A percentile compares a stretch with the other conserved stretches of the same genome.
Conservation (phyloP, 2,113 vertebrate species). For the Sus scrofa region T2T-Sscrofa CM000820.6:48797501-48798000, state of each 20-base stretch:
- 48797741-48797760: background rate
- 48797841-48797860: background rate
- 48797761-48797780: background rate
- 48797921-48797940: background rate
- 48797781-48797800: background rate
- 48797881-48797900: background rate
- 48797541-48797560: background rate
- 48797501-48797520: background rate
- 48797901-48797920: background rate
- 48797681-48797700: background rate
- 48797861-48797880: background rate
- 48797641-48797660: background rate
- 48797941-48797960: background rate
- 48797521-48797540: background rate
- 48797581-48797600: background rate
- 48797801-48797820: background rate
- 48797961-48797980: background rate
- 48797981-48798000: no score
- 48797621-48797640: background rate
- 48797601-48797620: background rate
- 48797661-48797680: background rate
- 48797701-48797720: background rate
- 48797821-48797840: background rate
- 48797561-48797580: background rate
- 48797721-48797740: background rate